Evolutionary conservation across 2,797 vertebrate species (phyloP).

Genomic region (Thripadectes ignobilis): DNA sequence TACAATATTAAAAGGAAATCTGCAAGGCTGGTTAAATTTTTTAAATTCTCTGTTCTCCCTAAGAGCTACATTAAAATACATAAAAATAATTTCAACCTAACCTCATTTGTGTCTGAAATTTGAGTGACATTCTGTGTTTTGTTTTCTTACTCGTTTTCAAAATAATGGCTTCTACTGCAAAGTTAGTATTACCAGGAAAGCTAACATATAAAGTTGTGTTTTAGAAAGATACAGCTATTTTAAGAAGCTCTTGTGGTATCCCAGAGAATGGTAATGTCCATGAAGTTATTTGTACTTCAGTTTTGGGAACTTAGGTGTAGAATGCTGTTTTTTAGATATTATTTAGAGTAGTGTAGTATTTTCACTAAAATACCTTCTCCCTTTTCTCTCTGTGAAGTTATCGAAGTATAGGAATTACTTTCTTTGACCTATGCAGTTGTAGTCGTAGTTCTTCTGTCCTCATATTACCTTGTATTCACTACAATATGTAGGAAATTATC

Average conservation of each 20-base stretch:
- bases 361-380: neutral
- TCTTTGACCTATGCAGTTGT: neutral
- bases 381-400: neutral
- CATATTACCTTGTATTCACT: neutral
- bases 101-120: neutral
- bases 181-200: neutral
- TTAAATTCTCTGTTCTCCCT: neutral
- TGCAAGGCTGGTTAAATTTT: neutral
- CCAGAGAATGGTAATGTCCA: neutral
- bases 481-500: neutral
- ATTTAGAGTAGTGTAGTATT: neutral
- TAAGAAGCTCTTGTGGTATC: neutral
- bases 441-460: neutral
- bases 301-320: neutral
- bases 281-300: neutral
- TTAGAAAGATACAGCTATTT: neutral
- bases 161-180: neutral
- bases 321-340: neutral
- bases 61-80: neutral
- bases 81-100: neutral
- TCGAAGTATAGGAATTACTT: neutral
- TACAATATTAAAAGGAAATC: neutral
- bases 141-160: neutral
- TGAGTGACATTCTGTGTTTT: neutral
- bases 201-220: neutral